These are phyloP conservation scores for Microcaecilia unicolor DNA, from an alignment of 2,797 vertebrate genomes.

Conservation along the genomic window DNA sequence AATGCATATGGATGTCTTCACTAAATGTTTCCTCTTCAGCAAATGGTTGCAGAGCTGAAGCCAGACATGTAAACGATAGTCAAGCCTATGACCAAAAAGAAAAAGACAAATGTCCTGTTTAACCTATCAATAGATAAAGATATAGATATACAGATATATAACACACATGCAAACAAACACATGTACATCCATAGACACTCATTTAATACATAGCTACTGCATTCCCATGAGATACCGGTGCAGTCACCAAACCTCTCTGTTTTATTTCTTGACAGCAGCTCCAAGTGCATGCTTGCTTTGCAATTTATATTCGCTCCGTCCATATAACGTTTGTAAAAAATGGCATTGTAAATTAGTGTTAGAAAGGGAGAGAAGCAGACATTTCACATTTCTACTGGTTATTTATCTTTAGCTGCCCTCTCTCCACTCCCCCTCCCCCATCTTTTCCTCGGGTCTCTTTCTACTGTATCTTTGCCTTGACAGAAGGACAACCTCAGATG, in stretches of 20 bases:
- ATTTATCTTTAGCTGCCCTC: constrained; percentile 21
- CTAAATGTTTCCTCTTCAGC: constrained; percentile 31
- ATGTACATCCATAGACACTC: constrained; percentile 12
- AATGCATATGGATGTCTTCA: constrained; percentile 37
- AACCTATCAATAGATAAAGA: constrained; percentile 27
- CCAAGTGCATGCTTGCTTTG: constrained; percentile 46
- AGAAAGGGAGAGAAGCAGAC: constrained; percentile 44
- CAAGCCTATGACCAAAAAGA: constrained; percentile 35
- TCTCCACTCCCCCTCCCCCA: constrained; percentile 13
- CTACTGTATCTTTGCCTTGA: constrained; percentile 31
- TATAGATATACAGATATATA: constrained; percentile 31
- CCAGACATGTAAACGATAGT: constrained; percentile 42
- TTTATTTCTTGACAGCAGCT: constrained; percentile 47
- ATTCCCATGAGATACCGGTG: constrained; percentile 46
- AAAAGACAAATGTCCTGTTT: constrained; percentile 33
- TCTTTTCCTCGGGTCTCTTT: constrained; percentile 21
- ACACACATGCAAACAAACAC: constrained; percentile 13
- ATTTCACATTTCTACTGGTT: constrained; percentile 37
- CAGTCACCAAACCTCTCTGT: constrained; percentile 56
- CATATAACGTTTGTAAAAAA: constrained; percentile 47
- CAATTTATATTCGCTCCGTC: constrained; percentile 46
- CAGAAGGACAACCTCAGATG: constrained; percentile 32
- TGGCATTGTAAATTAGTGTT: constrained; percentile 43
- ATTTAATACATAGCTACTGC: constrained; percentile 28
- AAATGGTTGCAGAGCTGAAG: constrained; percentile 39